phyloP scores from a whole-genome alignment of 2,797 vertebrate species.

The Eospalax fontanierii region DNA sequence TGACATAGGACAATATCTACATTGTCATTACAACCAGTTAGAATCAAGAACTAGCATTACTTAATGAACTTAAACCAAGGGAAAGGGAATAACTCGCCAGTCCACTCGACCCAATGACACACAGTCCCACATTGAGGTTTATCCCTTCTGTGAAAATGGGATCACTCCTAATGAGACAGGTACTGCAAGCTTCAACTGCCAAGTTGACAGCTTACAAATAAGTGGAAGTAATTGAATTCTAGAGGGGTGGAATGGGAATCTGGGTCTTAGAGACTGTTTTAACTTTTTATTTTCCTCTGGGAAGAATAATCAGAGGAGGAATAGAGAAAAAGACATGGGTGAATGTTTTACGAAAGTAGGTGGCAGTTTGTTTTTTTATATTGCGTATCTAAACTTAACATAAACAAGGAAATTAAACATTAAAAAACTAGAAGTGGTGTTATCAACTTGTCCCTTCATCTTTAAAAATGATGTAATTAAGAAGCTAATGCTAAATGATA shows the following conservation, averaged over 20 bases:
- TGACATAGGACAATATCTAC: conserved; percentile 50
- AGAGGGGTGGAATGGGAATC: conserved; percentile 69
- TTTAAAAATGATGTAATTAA: neutral
- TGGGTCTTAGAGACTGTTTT: conserved; percentile 77
- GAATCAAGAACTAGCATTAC: conserved; percentile 68
- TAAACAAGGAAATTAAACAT: neutral
- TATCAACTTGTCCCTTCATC: neutral
- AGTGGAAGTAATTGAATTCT: conserved; percentile 79
- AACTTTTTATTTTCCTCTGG: conserved; percentile 69
- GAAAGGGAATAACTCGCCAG: conserved; percentile 9
- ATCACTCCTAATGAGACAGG: conserved; percentile 77
- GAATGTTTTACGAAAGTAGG: neutral
- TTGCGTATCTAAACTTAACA: conserved; percentile 28
- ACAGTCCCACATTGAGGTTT: neutral
- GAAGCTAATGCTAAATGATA: neutral
- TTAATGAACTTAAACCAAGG: conserved; percentile 46
- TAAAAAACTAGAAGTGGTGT: neutral
- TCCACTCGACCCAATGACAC: conserved; percentile 18
- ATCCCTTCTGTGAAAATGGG: conserved; percentile 56
- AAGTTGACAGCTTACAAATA: conserved; percentile 80
- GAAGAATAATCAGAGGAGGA: conserved; percentile 36
- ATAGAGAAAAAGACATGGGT: neutral
- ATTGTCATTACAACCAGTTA: conserved; percentile 65
- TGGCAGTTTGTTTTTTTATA: neutral
- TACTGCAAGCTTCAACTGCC: conserved; percentile 42